phyloP scores from a whole-genome alignment of 2,797 vertebrate species.

The Gymnocypris eckloni region DNA sequence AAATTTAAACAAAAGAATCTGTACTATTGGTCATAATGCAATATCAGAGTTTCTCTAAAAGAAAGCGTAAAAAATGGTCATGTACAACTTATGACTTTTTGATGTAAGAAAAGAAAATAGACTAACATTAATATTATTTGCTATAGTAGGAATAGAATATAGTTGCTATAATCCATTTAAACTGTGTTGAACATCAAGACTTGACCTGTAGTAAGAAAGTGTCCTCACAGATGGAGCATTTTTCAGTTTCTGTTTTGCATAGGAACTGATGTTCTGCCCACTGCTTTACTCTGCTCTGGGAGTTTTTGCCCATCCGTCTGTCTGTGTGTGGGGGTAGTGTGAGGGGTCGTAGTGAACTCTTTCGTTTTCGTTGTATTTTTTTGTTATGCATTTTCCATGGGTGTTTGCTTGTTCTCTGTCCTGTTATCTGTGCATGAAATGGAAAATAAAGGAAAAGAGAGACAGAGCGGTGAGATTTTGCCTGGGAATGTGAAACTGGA shows the following conservation, averaged over 20 bases:
- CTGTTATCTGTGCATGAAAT: constrained; percentile 26
- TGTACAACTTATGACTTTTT: neutral
- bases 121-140: neutral
- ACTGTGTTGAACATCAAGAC: neutral
- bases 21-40: neutral
- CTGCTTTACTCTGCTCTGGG: neutral
- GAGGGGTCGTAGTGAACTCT: neutral
- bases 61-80: neutral
- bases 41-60: neutral
- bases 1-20: neutral
- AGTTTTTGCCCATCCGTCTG: constrained; percentile 32
- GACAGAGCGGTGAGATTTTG: constrained; percentile 5
- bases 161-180: neutral
- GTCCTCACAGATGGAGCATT: constrained; percentile 7
- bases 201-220: neutral
- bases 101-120: neutral
- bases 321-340: constrained; percentile 26
- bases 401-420: constrained; percentile 17
- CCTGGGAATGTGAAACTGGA: constrained; percentile 39
- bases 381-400: constrained; percentile 26
- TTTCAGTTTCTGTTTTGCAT: constrained; percentile 63
- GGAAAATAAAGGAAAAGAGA: constrained; percentile 32
- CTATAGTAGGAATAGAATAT: neutral
- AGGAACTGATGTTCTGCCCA: constrained; percentile 25
- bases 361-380: neutral